Conservation (phyloP, 1,140 invertebrate genomes). For the Lasaia peninsularis region DNA sequence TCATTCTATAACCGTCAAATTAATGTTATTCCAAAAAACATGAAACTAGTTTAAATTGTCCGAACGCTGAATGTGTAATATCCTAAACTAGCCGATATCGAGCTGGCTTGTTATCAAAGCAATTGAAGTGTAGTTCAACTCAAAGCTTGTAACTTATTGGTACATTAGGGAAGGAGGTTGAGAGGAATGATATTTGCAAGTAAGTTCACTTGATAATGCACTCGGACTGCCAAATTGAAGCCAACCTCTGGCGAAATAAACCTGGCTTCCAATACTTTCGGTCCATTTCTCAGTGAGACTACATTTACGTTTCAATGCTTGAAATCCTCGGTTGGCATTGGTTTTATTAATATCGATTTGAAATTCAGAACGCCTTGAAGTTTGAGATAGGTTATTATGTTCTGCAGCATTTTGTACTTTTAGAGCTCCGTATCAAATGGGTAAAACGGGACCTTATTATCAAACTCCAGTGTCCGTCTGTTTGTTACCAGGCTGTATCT, state of each 20-base stretch:
- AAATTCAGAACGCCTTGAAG: conserved; percentile 40
- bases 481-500: too few relatives aligned
- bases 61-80: background rate
- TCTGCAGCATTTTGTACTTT: background rate
- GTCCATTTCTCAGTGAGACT: conserved; percentile 28
- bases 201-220: conserved; percentile 44
- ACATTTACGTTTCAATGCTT: conserved; percentile 28
- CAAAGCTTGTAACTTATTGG: conserved; percentile 13
- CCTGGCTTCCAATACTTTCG: conserved; percentile 37
- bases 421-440: too few relatives aligned
- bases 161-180: conserved; percentile 33
- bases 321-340: conserved; percentile 30
- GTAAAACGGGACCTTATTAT: too few relatives aligned
- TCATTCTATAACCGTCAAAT: too few relatives aligned
- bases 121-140: conserved; percentile 1
- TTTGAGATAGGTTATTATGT: background rate
- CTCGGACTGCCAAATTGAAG: conserved; percentile 63
- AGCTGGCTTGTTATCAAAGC: conserved; percentile 1
- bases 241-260: conserved; percentile 48
- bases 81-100: background rate
- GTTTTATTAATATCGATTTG: conserved; percentile 41
- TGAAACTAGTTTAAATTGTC: too few relatives aligned
- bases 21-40: too few relatives aligned
- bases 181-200: conserved; percentile 62
- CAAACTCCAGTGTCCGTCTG: too few relatives aligned